Percentiles rank a stretch among this genome's conserved stretches.
Conservation (phyloP, 64 coral and sea anemone genomes). For the Pocillopora damicornis region DNA sequence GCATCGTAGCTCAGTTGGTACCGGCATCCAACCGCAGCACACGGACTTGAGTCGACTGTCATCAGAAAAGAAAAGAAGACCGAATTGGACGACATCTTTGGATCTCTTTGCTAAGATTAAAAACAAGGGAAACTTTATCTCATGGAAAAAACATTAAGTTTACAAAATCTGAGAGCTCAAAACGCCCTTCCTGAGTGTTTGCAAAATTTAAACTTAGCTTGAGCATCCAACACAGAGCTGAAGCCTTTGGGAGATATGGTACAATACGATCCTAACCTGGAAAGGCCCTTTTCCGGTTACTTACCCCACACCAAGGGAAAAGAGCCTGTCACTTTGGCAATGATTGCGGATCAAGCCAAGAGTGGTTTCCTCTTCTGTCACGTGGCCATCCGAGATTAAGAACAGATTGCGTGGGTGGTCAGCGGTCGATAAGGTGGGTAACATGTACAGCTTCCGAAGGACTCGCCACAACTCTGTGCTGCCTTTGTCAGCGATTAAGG, state of each 20-base stretch:
- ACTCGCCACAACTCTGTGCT: slow-evolving; percentile 81
- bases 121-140: background rate
- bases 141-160: background rate
- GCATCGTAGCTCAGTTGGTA: no score
- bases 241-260: no score
- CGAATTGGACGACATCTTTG: no score
- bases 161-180: background rate
- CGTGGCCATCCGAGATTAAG: slow-evolving; percentile 93
- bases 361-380: slow-evolving; percentile 77
- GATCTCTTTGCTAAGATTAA: no score
- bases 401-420: slow-evolving; percentile 78
- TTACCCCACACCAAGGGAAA: slow-evolving; percentile 89
- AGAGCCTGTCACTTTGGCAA: slow-evolving; percentile 49
- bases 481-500: slow-evolving; percentile 55
- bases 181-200: no score
- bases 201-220: no score
- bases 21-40: no score
- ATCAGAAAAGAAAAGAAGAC: no score
- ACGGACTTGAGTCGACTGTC: no score
- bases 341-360: slow-evolving; percentile 42
- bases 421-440: slow-evolving; percentile 53
- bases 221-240: no score
- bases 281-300: background rate
- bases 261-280: background rate
- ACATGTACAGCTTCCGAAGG: slow-evolving; percentile 56